These are phyloP conservation scores for Chrysolina haemoptera DNA, from an alignment of 2,888 invertebrate genomes.

Conservation along the genomic window DNA sequence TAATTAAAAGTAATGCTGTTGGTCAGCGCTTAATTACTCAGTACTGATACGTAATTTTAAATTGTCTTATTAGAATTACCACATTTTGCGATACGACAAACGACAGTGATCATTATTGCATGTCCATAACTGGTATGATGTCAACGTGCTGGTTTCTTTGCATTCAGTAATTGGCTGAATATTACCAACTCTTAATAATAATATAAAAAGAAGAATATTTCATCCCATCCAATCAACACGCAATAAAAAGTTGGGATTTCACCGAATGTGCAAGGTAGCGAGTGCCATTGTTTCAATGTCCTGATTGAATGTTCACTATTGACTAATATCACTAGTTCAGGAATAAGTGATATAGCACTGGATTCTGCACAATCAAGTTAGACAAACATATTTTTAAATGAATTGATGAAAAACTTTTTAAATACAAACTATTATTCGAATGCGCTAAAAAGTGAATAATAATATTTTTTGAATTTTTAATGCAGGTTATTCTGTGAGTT, in stretches of 20 bases:
- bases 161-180: conserved; percentile 62
- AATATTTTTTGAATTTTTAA: too few relatives aligned
- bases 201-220: conserved; percentile 54
- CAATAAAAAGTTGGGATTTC: conserved; percentile 34
- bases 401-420: too few relatives aligned
- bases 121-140: conserved; percentile 63
- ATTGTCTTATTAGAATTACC: conserved; percentile 64
- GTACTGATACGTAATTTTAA: conserved; percentile 63
- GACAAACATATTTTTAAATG: too few relatives aligned
- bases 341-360: too few relatives aligned
- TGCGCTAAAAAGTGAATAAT: too few relatives aligned
- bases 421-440: too few relatives aligned
- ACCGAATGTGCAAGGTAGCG: conserved; percentile 26
- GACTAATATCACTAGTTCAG: too few relatives aligned
- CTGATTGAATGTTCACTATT: too few relatives aligned
- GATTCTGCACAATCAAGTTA: too few relatives aligned
- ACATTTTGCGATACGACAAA: conserved; percentile 64
- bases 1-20: conserved; percentile 65
- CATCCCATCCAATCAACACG: conserved; percentile 49
- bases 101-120: conserved; percentile 58
- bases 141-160: conserved; percentile 62
- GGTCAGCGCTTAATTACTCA: conserved; percentile 63
- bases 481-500: too few relatives aligned
- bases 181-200: conserved; percentile 60
- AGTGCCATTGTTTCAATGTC: too few relatives aligned